Evolutionary conservation across 2,797 vertebrate species (phyloP).

Genomic region (Platalea minor): DNA sequence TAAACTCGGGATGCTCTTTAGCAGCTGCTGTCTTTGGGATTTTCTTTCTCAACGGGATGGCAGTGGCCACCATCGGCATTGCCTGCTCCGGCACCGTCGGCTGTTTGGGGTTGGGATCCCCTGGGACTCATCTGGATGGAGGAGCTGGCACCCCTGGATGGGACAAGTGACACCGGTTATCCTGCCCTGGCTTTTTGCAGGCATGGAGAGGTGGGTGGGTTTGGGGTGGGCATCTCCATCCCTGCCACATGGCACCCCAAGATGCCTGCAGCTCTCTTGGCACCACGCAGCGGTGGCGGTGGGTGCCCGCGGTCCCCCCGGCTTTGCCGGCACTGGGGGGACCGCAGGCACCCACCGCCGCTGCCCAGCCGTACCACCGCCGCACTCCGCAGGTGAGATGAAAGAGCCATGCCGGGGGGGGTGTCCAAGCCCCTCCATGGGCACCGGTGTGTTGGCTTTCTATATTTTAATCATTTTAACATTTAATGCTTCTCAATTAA

Average conservation of each 20-base stretch:
- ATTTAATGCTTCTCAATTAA: conserved; percentile 87
- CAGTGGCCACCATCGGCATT: rapidly evolving
- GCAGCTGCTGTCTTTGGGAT: conserved; percentile 65
- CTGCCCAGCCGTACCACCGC: background rate
- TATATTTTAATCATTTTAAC: conserved; percentile 82
- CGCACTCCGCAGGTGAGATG: background rate
- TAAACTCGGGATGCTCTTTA: conserved; percentile 89
- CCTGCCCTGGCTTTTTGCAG: rapidly evolving
- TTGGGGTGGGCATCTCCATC: background rate
- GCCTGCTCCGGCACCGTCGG: rapidly evolving
- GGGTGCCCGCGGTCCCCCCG: background rate
- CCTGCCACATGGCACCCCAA: background rate
- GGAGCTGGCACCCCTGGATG: background rate
- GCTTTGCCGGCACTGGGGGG: background rate
- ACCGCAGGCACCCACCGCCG: background rate
- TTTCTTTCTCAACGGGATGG: background rate
- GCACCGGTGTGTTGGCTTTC: conserved; percentile 66
- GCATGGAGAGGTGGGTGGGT: background rate
- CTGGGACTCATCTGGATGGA: rapidly evolving
- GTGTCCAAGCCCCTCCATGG: background rate
- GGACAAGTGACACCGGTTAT: rapidly evolving
- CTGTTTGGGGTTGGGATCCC: background rate
- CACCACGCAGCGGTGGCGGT: rapidly evolving
- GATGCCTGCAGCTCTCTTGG: background rate
- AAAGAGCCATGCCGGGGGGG: background rate